These are phyloP conservation scores for Sylvicapra grimmia DNA, from an alignment of 2,113 vertebrate genomes.

Conservation along the genomic window DNA sequence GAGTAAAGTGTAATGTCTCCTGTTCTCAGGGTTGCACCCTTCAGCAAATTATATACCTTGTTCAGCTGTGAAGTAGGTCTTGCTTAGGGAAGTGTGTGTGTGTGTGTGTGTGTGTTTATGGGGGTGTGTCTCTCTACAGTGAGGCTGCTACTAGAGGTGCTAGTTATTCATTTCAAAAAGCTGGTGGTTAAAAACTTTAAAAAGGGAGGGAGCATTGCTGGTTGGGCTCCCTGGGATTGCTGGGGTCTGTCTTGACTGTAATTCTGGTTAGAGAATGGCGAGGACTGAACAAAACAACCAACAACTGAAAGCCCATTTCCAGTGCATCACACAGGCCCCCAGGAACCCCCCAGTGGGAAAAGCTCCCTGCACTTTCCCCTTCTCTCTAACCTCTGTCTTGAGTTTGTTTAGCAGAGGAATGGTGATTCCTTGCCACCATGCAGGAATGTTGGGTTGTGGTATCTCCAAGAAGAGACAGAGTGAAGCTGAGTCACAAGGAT, in stretches of 20 bases:
- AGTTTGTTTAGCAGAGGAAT: conserved; percentile 17
- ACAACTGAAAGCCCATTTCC: conserved; percentile 1
- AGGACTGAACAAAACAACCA: conserved; percentile 18
- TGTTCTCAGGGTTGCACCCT: conserved; percentile 56
- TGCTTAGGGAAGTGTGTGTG: conserved; percentile 63
- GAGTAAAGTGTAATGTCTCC: conserved; percentile 44
- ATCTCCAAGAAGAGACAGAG: conserved; percentile 55
- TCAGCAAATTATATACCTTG: conserved; percentile 69
- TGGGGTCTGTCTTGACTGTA: conserved; percentile 18
- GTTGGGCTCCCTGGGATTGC: conserved; percentile 38
- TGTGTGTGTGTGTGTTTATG: neutral
- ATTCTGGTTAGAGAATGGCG: conserved; percentile 8
- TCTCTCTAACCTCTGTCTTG: conserved; percentile 23
- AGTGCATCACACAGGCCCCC: neutral
- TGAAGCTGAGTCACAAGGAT: conserved; percentile 38
- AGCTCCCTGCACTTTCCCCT: neutral
- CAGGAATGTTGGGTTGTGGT: conserved; percentile 33
- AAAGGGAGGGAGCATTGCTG: neutral
- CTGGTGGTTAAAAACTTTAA: conserved; percentile 62
- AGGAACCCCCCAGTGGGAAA: neutral
- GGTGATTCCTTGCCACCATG: conserved; percentile 13
- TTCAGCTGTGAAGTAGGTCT: conserved; percentile 62
- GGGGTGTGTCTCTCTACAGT: neutral
- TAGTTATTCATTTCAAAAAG: conserved; percentile 70
- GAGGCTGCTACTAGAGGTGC: conserved; percentile 64